Conservation (phyloP, 2,797 vertebrate species). For the Lutra lutra region DNA sequence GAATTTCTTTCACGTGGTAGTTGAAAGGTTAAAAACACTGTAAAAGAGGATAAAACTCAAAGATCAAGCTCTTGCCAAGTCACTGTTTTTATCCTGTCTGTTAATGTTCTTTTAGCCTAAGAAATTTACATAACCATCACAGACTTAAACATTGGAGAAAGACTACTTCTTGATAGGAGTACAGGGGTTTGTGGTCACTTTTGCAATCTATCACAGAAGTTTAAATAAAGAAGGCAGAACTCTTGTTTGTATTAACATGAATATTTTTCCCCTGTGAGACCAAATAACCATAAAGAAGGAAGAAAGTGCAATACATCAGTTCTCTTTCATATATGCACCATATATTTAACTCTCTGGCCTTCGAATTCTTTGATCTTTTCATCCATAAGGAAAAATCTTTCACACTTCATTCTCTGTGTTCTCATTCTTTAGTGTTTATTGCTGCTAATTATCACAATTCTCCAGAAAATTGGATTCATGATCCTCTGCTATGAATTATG, state of each 20-base stretch:
- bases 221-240: background rate
- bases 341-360: background rate
- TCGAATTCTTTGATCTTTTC: background rate
- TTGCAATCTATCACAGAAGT: background rate
- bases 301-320: background rate
- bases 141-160: background rate
- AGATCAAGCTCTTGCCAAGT: background rate
- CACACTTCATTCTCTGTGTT: background rate
- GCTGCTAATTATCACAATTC: background rate
- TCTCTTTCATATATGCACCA: background rate
- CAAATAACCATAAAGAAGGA: background rate
- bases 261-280: background rate
- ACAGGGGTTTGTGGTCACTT: background rate
- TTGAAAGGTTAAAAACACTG: background rate
- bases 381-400: background rate
- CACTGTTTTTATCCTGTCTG: background rate
- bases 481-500: background rate
- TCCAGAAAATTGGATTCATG: background rate
- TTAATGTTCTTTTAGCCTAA: background rate
- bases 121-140: background rate
- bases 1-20: background rate
- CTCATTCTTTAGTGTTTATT: background rate
- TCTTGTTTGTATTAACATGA: background rate
- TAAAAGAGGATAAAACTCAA: background rate
- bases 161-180: background rate